Conservation (phyloP, 2,113 vertebrate species). For the Cryptomyrus ogoouensis region DNA sequence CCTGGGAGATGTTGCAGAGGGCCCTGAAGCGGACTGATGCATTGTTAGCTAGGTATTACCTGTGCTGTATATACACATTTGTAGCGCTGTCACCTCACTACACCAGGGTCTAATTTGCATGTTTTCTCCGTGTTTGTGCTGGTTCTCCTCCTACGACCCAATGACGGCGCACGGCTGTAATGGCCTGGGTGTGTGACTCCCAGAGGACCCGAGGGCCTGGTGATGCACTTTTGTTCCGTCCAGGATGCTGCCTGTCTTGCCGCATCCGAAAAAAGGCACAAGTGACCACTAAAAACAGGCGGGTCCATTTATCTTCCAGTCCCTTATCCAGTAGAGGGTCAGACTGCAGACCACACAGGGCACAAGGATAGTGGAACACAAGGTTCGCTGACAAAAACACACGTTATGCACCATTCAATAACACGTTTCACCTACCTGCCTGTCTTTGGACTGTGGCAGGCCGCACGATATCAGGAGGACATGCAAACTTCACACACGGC, state of each 20-base stretch:
- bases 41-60: not conserved
- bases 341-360: not conserved
- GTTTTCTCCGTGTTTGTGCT: not conserved
- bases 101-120: not conserved
- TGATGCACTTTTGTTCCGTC: not conserved
- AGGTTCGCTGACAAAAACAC: not conserved
- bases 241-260: not conserved
- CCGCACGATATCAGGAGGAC: not conserved
- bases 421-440: not conserved
- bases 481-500: not conserved
- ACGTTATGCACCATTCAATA: not conserved
- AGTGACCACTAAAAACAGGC: not conserved
- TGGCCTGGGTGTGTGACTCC: not conserved
- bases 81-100: not conserved
- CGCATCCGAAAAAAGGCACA: not conserved
- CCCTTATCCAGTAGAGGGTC: not conserved
- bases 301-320: not conserved
- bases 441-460: not conserved
- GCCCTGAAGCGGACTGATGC: not conserved
- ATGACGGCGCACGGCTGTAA: not conserved
- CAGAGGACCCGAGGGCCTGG: not conserved
- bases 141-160: not conserved
- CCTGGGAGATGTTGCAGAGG: not conserved
- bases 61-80: not conserved
- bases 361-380: not conserved